Conservation (phyloP, 2,797 vertebrate species). For the Strix occidentalis region DNA sequence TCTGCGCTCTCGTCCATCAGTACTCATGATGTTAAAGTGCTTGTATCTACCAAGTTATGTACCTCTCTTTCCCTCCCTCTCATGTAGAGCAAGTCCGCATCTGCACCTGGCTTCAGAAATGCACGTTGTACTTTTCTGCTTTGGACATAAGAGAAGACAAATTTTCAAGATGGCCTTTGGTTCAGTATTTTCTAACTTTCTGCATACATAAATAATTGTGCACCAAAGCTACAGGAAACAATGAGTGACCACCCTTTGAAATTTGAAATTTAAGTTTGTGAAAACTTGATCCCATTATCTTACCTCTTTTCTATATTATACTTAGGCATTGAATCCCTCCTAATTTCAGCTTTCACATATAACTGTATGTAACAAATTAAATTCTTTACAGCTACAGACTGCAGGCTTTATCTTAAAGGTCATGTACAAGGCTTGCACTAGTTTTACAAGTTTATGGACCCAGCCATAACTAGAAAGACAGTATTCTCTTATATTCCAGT, state of each 20-base stretch:
- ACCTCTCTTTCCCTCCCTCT: background rate
- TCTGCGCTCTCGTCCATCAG: background rate
- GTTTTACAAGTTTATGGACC: background rate
- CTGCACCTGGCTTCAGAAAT: background rate
- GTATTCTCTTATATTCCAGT: background rate
- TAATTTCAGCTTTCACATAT: background rate
- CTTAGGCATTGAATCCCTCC: background rate
- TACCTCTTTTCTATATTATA: background rate
- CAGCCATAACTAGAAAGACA: background rate
- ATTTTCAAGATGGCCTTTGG: background rate
- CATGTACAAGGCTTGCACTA: background rate
- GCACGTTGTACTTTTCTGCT: background rate
- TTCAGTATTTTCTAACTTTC: background rate
- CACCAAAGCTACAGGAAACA: background rate
- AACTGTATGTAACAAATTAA: background rate
- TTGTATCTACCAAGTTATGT: background rate
- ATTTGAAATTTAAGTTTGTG: background rate
- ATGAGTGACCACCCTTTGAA: background rate
- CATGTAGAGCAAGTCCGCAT: background rate
- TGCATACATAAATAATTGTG: background rate
- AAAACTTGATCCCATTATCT: background rate
- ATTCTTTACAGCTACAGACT: background rate
- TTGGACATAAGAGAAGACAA: background rate
- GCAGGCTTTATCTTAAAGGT: background rate
- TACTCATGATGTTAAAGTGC: background rate